A percentile compares a stretch with the other conserved stretches of the same genome.
phyloP scores from a whole-genome alignment of 2,797 vertebrate genomes.

The Dicrostonyx torquatus region DNA sequence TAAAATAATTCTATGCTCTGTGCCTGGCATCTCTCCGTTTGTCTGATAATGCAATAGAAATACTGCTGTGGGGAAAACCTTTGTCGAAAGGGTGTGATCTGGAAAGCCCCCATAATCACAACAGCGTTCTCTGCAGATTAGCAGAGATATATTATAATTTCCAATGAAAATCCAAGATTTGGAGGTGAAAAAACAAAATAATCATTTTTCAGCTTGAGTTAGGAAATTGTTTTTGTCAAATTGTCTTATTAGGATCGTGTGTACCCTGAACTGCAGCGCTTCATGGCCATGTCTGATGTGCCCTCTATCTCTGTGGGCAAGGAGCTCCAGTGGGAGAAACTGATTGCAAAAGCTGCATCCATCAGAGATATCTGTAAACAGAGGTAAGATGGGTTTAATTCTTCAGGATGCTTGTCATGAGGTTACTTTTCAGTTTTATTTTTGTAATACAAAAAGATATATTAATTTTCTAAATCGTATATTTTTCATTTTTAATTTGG shows the following conservation, averaged over 20 bases:
- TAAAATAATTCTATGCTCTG: constrained; percentile 44
- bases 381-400: constrained; percentile 86
- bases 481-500: constrained; percentile 26
- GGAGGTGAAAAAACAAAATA: constrained; percentile 51
- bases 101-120: constrained; percentile 59
- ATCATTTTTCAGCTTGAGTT: constrained; percentile 10
- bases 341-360: constrained; percentile 93
- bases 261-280: constrained; percentile 94
- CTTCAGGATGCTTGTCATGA: background rate
- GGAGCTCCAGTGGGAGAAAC: constrained; percentile 94
- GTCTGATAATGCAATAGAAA: constrained; percentile 50
- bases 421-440: constrained; percentile 20
- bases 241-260: constrained; percentile 91
- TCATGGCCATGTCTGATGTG: constrained; percentile 89
- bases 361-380: constrained; percentile 95
- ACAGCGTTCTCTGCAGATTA: constrained; percentile 38
- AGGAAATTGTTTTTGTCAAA: constrained; percentile 42
- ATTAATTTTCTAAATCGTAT: constrained; percentile 44
- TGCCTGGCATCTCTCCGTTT: constrained; percentile 67
- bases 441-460: constrained; percentile 6
- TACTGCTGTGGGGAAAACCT: constrained; percentile 42
- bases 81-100: constrained; percentile 56
- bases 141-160: constrained; percentile 46
- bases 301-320: constrained; percentile 87
- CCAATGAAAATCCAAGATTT: constrained; percentile 46